These are phyloP conservation scores for Campylorhamphus procurvoides DNA, from an alignment of 2,113 vertebrate species.

Conservation along the genomic window DNA sequence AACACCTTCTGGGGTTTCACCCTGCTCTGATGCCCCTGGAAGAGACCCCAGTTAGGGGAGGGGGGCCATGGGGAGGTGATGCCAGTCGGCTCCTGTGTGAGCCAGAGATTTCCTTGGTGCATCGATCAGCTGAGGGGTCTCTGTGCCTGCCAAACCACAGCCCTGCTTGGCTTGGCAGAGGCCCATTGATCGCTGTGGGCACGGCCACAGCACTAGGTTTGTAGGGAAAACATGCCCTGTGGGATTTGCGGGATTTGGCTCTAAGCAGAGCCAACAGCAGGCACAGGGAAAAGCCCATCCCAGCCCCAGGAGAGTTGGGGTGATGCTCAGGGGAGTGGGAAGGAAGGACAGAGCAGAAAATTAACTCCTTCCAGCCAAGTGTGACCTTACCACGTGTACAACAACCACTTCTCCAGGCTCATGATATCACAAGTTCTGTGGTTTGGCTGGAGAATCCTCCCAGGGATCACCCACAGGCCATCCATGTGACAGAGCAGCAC, in stretches of 20 bases:
- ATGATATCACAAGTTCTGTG: fast-evolving
- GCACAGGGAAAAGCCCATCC: not conserved
- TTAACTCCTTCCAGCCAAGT: not conserved
- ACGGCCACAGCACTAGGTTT: not conserved
- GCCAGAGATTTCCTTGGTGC: not conserved
- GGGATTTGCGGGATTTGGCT: not conserved
- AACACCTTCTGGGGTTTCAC: not conserved
- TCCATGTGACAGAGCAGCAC: fast-evolving
- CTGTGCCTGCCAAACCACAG: conserved; percentile 27
- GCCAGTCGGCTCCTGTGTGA: fast-evolving
- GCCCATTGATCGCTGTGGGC: not conserved
- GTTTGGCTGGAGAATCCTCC: not conserved
- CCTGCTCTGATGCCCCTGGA: not conserved
- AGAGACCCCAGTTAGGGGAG: not conserved
- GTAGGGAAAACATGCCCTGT: not conserved
- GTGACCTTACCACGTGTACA: fast-evolving
- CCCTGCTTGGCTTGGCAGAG: not conserved
- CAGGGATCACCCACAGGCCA: fast-evolving
- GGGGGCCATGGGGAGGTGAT: fast-evolving
- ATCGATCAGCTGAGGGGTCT: not conserved
- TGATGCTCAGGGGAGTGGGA: not conserved
- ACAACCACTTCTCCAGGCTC: fast-evolving
- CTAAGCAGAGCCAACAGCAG: not conserved
- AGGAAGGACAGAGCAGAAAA: not conserved
- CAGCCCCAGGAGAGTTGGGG: not conserved